Evolutionary conservation across 2,888 invertebrate species (phyloP).

Genomic region (Lycophotia porphyrea): DNA sequence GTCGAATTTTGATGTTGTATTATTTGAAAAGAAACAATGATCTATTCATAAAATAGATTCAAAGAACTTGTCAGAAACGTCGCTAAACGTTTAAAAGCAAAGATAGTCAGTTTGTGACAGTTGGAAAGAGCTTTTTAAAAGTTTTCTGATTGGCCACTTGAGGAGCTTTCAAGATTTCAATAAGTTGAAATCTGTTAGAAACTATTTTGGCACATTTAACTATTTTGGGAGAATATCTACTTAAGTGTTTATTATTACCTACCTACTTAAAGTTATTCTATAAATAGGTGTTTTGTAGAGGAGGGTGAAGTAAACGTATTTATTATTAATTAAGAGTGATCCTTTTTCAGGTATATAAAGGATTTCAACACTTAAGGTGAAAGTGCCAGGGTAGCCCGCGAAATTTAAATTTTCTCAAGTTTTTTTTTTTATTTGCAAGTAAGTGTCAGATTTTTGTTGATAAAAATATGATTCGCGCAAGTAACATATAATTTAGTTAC

Average conservation of each 20-base stretch:
- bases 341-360: background rate
- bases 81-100: slow-evolving; percentile 19
- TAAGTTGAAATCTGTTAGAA: slow-evolving; percentile 21
- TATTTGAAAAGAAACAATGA: background rate
- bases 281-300: background rate
- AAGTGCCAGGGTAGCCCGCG: no score
- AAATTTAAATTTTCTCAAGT: no score
- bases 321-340: background rate
- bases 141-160: slow-evolving; percentile 18
- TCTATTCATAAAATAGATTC: background rate
- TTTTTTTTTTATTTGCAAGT: no score
- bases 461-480: no score
- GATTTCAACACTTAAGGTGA: background rate
- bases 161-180: slow-evolving; percentile 17
- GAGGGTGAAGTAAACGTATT: background rate
- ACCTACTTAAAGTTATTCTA: background rate
- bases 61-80: background rate
- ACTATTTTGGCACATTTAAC: slow-evolving; percentile 15
- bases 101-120: slow-evolving; percentile 37
- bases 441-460: no score
- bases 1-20: background rate
- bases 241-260: background rate
- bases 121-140: slow-evolving; percentile 30
- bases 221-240: background rate
- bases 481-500: no score